These are phyloP conservation scores for Macrocentrus cingulum DNA, from an alignment of 1,140 invertebrate genomes.

Conservation along the genomic window DNA sequence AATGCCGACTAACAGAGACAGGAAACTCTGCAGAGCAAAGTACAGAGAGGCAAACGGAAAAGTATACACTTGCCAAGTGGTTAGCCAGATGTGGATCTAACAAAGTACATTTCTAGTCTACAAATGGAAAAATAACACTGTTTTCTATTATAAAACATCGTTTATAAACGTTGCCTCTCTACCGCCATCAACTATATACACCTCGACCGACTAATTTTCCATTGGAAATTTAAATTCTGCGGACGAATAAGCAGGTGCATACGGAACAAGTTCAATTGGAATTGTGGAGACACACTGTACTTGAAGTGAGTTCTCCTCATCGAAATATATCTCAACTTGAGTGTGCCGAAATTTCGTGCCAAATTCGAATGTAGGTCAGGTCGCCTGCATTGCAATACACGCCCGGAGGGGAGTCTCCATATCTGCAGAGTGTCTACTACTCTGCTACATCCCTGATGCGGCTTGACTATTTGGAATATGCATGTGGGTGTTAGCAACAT, in stretches of 20 bases:
- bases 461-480: constrained; percentile 1
- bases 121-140: constrained; percentile 1
- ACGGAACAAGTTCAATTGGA: not conserved
- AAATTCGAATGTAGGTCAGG: constrained; percentile 5
- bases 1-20: no score
- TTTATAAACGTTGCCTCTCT: not conserved
- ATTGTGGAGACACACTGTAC: not conserved
- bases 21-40: not conserved
- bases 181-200: not conserved
- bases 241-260: not conserved
- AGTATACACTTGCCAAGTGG: not conserved
- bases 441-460: constrained; percentile 2
- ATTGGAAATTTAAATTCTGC: not conserved
- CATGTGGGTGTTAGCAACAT: constrained; percentile 2
- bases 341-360: not conserved
- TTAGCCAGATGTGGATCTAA: constrained; percentile 25
- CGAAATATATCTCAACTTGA: not conserved
- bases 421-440: not conserved
- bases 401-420: constrained; percentile 1
- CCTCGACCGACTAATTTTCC: not conserved
- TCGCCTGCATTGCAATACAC: not conserved
- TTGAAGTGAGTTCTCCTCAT: not conserved
- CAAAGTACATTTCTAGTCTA: constrained; percentile 19
- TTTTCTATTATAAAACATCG: not conserved
- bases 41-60: not conserved